Base-by-base conservation (phyloP, 2,888 invertebrate species). In the Dynastes tityus region DNA sequence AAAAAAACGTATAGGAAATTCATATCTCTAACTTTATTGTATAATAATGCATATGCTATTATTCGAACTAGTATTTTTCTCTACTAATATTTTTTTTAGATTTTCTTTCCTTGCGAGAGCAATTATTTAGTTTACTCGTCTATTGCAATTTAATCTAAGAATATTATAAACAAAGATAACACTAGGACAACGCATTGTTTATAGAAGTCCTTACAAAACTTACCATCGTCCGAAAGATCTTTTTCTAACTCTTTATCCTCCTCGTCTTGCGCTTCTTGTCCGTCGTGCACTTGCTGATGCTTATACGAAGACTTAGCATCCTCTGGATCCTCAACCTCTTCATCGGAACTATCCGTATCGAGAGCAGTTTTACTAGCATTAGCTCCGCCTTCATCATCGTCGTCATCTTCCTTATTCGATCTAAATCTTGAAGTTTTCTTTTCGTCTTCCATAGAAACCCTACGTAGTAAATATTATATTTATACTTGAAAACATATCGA, bases 321-420 rank as follows among this genome's bases (percentile, higher is more conserved):
- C 79, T 92, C 92, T 13, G 89, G 89, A 82, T 92, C 92, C 29
- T 92, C 91, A 9, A 90, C 91, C 78, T 95, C 95, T 79, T 93
- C 93, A 81, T 94, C 94, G 0, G 94, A 93, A 81, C 93, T 93
- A 75, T 86, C 87, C 51, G 89, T 89, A 64, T 89, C 88, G 5
- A 87, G 87, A 0, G 85, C 65, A n/a, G 49, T 32, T n/a, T 45
- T 45, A 81, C 81, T 74, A 77, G 53, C 76, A 80, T 76, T 68
- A 55, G 79, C 78, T 80, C 85, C 85, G 11, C 89, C 84, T 0
- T 85, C 84, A 1, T 82, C 73, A 83, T 81, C 89, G 32, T 90
- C 89, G 63, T 89, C 88, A 8, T 87, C 87, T 0, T 86, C 84
- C 0, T 85, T 84, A 0, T 82, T 75, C 83, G 81, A 53, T 63